phyloP scores from a whole-genome alignment of 92 coral and sea anemone genomes.

The Isaurus tuberculatus region DNA sequence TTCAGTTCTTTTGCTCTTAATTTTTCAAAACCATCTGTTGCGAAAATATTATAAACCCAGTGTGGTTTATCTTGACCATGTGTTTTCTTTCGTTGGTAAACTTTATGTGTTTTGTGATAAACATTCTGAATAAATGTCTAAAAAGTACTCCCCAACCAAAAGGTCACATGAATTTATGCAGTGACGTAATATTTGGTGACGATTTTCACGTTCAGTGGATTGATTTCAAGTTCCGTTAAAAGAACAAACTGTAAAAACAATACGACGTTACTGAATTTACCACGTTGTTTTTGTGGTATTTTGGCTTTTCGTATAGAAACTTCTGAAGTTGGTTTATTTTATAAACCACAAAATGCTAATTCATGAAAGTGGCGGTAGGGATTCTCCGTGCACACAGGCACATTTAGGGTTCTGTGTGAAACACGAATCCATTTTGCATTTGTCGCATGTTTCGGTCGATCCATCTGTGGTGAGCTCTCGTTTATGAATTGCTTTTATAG shows the following conservation, averaged over 20 bases:
- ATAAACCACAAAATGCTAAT: not conserved
- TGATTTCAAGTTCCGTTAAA: not conserved
- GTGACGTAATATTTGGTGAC: not conserved
- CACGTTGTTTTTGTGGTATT: not conserved
- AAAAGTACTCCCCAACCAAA: not conserved
- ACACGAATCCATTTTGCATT: constrained; percentile 24
- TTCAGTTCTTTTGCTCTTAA: too few species aligned
- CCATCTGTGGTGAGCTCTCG: constrained; percentile 29
- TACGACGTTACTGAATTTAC: not conserved
- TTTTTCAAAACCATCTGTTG: not conserved
- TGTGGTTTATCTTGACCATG: not conserved
- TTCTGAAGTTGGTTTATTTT: not conserved
- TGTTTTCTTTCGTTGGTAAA: not conserved
- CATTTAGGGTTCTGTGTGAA: constrained; percentile 40
- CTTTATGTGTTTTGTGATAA: not conserved
- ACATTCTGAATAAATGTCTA: too few species aligned
- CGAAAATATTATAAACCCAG: not conserved
- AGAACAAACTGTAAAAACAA: not conserved
- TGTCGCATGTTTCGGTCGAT: not conserved
- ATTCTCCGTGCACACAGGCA: constrained; percentile 6
- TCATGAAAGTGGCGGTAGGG: not conserved
- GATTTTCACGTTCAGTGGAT: not conserved
- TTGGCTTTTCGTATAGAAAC: not conserved
- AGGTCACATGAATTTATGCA: not conserved
- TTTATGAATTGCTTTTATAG: not conserved